Conservation (phyloP, 2,797 vertebrate species). For the Hephaestus fuliginosus region DNA sequence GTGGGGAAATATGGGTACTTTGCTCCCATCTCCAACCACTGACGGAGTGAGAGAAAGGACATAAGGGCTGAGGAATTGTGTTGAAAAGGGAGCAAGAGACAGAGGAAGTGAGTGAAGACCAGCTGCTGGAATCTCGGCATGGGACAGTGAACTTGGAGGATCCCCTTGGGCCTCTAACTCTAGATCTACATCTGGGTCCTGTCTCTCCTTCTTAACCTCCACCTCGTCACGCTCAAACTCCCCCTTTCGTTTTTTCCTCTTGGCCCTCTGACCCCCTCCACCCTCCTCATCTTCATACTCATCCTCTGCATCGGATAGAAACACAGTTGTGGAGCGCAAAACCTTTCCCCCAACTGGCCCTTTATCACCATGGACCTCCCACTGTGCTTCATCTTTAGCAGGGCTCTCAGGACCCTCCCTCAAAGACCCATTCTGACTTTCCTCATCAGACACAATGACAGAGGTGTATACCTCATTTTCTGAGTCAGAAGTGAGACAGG, state of each 20-base stretch:
- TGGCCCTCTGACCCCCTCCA: slow-evolving; percentile 67
- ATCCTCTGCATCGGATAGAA: slow-evolving; percentile 88
- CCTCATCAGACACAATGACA: slow-evolving; percentile 87
- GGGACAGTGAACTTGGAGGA: slow-evolving; percentile 79
- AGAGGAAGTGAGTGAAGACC: slow-evolving; percentile 84
- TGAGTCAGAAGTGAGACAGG: slow-evolving; percentile 87
- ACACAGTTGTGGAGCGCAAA: slow-evolving; percentile 88
- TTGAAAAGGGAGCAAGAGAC: slow-evolving; percentile 83
- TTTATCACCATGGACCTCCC: slow-evolving; percentile 73
- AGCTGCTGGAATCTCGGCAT: slow-evolving; percentile 70
- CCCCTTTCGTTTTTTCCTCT: slow-evolving; percentile 80
- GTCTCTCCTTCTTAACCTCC: slow-evolving; percentile 83
- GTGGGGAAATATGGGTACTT: slow-evolving; percentile 80
- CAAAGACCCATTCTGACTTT: slow-evolving; percentile 82
- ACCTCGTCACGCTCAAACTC: slow-evolving; percentile 81
- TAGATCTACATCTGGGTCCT: slow-evolving; percentile 85
- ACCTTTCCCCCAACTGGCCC: slow-evolving; percentile 84
- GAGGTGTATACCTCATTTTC: slow-evolving; percentile 87
- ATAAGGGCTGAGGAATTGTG: slow-evolving; percentile 85
- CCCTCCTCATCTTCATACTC: slow-evolving; percentile 86
- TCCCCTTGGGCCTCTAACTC: slow-evolving; percentile 87
- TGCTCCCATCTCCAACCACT: slow-evolving; percentile 78
- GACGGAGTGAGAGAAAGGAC: slow-evolving; percentile 84
- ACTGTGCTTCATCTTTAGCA: slow-evolving; percentile 74
- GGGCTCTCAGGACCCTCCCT: slow-evolving; percentile 80